phyloP scores from a whole-genome alignment of 2,888 invertebrate genomes.

The Campoplex capitator region DNA sequence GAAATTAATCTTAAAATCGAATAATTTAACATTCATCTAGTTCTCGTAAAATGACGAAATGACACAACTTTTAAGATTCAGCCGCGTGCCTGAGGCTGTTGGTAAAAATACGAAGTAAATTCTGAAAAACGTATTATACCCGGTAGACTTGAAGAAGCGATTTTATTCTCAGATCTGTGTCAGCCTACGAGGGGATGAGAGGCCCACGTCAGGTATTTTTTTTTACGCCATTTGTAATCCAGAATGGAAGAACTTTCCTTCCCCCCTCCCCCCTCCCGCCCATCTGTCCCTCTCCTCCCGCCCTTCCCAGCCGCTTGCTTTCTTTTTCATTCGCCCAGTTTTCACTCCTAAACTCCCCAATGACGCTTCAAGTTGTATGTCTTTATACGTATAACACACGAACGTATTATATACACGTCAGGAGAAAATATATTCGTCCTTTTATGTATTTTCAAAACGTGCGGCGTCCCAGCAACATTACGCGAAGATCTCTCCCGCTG shows the following conservation, averaged over 20 bases:
- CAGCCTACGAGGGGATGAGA: slow-evolving; percentile 5
- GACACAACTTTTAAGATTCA: neutral
- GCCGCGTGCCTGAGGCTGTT: slow-evolving; percentile 1
- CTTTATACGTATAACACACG: slow-evolving; percentile 34
- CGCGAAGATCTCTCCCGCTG: slow-evolving; percentile 29
- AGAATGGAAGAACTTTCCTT: slow-evolving; percentile 28
- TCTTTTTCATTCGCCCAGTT: slow-evolving; percentile 45
- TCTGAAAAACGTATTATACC: slow-evolving; percentile 77
- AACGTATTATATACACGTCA: slow-evolving; percentile 38
- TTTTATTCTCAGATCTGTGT: slow-evolving; percentile 73
- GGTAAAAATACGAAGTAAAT: slow-evolving; percentile 46
- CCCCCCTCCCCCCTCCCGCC: neutral
- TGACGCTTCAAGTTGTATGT: slow-evolving; percentile 60
- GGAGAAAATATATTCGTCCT: slow-evolving; percentile 52
- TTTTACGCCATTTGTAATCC: slow-evolving; percentile 74
- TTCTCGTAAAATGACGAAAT: neutral
- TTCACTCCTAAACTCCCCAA: slow-evolving; percentile 56
- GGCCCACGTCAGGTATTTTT: slow-evolving; percentile 24
- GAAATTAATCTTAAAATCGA: no score
- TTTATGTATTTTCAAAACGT: slow-evolving; percentile 54
- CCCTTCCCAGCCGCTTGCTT: neutral
- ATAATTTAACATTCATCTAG: neutral
- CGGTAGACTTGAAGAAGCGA: slow-evolving; percentile 75
- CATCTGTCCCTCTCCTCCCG: neutral
- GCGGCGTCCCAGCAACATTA: slow-evolving; percentile 44